Percentiles rank a stretch among this genome's conserved stretches.
phyloP scores from a whole-genome alignment of 2,797 vertebrate genomes.

The Chelonia mydas region DNA sequence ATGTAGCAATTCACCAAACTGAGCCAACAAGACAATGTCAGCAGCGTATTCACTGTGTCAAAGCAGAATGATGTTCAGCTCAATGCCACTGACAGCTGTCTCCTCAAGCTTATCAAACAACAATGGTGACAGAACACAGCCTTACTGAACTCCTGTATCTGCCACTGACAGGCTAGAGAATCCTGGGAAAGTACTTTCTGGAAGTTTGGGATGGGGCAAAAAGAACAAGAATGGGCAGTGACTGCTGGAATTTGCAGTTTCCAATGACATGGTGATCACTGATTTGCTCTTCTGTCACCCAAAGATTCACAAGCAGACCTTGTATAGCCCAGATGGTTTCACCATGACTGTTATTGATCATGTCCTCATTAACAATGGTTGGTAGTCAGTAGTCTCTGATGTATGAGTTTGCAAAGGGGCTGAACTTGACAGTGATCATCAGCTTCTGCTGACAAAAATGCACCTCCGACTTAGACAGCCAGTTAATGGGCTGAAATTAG shows the following conservation, averaged over 20 bases:
- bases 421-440: too few species aligned
- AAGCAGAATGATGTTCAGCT: neutral
- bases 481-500: too few species aligned
- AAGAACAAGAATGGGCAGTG: neutral
- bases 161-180: neutral
- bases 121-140: neutral
- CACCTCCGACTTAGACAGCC: too few species aligned
- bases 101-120: neutral
- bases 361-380: neutral
- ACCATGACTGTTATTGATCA: neutral
- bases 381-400: neutral
- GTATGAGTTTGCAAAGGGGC: neutral
- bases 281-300: neutral
- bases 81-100: neutral
- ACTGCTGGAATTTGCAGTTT: neutral
- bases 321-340: neutral
- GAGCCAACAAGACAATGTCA: neutral
- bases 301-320: neutral
- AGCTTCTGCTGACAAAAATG: too few species aligned
- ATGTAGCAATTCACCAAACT: neutral
- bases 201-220: neutral
- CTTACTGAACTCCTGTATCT: neutral
- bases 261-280: neutral
- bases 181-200: neutral
- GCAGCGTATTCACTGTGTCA: neutral